Conservation (phyloP, 2,797 vertebrate genomes). For the Aldrovandia affinis region DNA sequence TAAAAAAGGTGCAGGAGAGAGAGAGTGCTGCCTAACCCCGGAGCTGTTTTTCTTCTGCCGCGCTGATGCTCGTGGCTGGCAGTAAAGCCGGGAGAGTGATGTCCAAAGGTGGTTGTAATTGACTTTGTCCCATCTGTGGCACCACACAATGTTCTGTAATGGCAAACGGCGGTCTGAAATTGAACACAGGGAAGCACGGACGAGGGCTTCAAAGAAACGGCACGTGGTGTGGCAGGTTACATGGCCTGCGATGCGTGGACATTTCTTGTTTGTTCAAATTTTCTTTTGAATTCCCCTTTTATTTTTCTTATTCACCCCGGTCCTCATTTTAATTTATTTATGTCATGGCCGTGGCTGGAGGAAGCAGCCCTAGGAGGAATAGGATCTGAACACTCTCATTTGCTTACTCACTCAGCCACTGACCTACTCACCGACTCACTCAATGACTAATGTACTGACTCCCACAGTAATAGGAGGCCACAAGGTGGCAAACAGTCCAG, state of each 20-base stretch:
- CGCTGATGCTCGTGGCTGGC: background rate
- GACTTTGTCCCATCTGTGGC: slow-evolving; percentile 17
- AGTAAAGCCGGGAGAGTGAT: background rate
- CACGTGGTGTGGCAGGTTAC: background rate
- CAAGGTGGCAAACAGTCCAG: background rate
- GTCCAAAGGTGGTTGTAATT: background rate
- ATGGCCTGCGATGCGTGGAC: too few relatives aligned
- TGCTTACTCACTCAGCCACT: too few relatives aligned
- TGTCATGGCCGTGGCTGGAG: background rate
- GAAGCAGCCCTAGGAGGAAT: background rate
- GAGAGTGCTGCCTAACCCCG: background rate
- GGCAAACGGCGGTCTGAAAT: background rate
- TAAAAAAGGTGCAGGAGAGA: background rate
- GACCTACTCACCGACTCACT: too few relatives aligned
- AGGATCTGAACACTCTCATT: background rate
- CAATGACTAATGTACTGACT: too few relatives aligned
- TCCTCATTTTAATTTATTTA: background rate
- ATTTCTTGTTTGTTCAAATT: background rate
- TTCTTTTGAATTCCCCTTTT: background rate
- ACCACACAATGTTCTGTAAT: background rate
- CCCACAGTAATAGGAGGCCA: too few relatives aligned
- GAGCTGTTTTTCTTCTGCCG: background rate
- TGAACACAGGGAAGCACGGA: background rate
- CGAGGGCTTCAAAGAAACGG: background rate
- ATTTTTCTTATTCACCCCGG: background rate